Evolutionary conservation across 2,888 invertebrate genomes (phyloP), one percentile per base, ranked within the genome.

Genomic region (Muscina levida): DNA sequence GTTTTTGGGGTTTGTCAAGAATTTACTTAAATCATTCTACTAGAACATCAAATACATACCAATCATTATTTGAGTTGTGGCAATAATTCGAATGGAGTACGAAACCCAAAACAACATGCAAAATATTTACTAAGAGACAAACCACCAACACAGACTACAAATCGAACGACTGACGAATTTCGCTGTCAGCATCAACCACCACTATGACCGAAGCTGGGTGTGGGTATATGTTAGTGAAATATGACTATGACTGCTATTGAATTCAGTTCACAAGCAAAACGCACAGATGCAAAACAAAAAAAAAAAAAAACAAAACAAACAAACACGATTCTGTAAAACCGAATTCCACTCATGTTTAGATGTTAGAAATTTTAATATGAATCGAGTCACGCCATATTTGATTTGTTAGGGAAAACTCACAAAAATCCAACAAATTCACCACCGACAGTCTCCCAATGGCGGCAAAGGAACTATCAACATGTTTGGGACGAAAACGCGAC

Each of bases 331-430:
- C n/a, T 31, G 31, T 5, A 53, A 48, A 31, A 37, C 39, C 4
- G 62, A 80, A 73, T 80, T 77, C 66, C 57, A 59, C 42, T 71
- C 73, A 46, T 80, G 80, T 70, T 68, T 53, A 67, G 76, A 66
- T 73, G 80, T 57, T 71, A 44, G 70, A 73, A 71, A 77, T 71
- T 80, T 77, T 77, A 70, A 80, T 80, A 80, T 73, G 70, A 80
- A 80, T 77, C 77, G 73, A 73, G 73, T 80, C 77, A 73, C 66
- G 73, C 80, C 77, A 80, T 80, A 73, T 80, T 80, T 80, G 80
- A 77, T 77, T 73, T 77, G 80, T 77, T 77, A 24, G 72, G 66
- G 57, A 73, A 80, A 73, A 46, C 73, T 73, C 48, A 37, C 56
- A 77, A 72, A 79, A 72, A 37, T 42, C 65, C 66, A 72, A 56